Base-by-base conservation (phyloP, 2,113 vertebrate species). In the Raja brachyura region DNA sequence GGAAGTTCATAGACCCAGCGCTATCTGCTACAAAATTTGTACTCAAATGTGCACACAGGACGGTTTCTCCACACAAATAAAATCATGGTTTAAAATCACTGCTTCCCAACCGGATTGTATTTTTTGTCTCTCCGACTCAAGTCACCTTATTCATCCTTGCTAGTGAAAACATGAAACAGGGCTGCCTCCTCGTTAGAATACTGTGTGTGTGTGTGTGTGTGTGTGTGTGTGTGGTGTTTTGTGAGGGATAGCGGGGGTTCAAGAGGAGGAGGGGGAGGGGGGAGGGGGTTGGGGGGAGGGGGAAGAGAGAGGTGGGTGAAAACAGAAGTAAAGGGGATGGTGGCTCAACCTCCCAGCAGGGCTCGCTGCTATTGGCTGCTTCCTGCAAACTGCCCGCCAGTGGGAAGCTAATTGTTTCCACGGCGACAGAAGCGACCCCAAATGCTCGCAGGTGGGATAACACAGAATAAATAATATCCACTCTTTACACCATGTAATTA, bases 391-490 rank as follows among this genome's bases (percentile, higher is more conserved):
- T 22, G 68, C 70, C 8, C 66, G 66, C 66, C 90, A 54, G 88
- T 92, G 9, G 66, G 90, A 74, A 92, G 90, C 66, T 92, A 92
- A 92, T 92, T 92, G 90, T 92, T 92, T 48, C 90, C 90, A 92
- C 63, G 90, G 68, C 39, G 68, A 92, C 90, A 73, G 90, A 92
- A 73, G 68, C 74, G 88, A 92, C 88, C 88, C 88, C 5, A 39
- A 73, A 92, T 92, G 90, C 68, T 74, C 74, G 33, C 66, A 39
- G 68, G 90, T 92, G 90, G 68, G 90, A 92, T 70, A 88, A 88
- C 83, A 73, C 66, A 92, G 90, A 92, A 68, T 68, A 73, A 92
- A 92, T 92, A 73, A 73, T 92, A 92, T 92, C 63, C 88, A 66
- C 63, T 68, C 63, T 92, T 92, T 92, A 92, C 90, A 92, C 33